Percentiles rank a stretch among this genome's conserved stretches.
These are phyloP conservation scores for Darevskia mixta DNA, from an alignment of 2,797 vertebrate genomes.

Conservation along the genomic window DNA sequence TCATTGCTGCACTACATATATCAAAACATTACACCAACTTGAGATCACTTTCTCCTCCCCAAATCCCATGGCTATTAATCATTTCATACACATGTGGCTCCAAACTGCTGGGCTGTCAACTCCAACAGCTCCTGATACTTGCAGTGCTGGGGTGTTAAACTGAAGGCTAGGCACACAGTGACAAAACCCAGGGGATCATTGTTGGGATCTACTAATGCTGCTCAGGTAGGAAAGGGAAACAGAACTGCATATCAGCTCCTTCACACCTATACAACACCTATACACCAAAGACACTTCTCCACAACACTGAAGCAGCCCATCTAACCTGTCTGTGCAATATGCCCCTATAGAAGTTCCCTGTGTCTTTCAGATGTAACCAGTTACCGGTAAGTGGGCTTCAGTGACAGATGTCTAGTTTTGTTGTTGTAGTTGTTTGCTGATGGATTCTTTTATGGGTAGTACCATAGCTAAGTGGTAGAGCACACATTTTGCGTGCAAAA, in stretches of 20 bases:
- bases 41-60: slow-evolving; percentile 12
- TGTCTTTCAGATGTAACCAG: not conserved
- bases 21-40: slow-evolving; percentile 26
- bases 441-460: not conserved
- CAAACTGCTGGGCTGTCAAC: not conserved
- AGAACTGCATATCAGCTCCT: not conserved
- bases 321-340: no score
- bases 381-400: not conserved
- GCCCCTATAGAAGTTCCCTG: not conserved
- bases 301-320: not conserved
- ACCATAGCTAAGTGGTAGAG: not conserved
- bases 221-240: not conserved
- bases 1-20: slow-evolving; percentile 19
- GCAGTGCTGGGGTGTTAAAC: not conserved
- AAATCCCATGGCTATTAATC: slow-evolving; percentile 25
- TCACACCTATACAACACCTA: not conserved
- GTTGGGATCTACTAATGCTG: not conserved
- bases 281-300: not conserved
- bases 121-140: not conserved
- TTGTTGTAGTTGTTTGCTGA: not conserved
- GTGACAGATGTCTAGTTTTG: not conserved
- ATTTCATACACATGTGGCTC: slow-evolving; percentile 9
- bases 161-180: not conserved
- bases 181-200: not conserved
- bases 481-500: not conserved